A percentile compares a stretch with the other conserved stretches of the same genome.
Evolutionary conservation across 2,797 vertebrate genomes (phyloP).

Genomic region (Triplophysa yarkandensis): DNA sequence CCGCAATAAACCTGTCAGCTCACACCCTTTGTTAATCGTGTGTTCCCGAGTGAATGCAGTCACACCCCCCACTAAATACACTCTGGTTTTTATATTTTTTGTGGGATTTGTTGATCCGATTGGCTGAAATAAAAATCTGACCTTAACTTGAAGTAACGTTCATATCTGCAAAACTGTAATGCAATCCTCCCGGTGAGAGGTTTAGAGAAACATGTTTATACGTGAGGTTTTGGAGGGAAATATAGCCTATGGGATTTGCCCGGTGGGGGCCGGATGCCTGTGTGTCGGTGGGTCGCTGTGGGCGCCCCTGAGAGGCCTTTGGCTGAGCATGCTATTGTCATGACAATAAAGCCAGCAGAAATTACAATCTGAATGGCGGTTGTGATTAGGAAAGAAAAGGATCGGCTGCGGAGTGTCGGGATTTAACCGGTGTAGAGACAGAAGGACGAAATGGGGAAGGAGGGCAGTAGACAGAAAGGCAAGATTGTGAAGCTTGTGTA

Average conservation of each 20-base stretch:
- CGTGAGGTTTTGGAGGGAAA: conserved; percentile 47
- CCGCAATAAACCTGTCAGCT: conserved; percentile 31
- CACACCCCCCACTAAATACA: conserved; percentile 8
- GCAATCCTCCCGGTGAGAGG: background rate
- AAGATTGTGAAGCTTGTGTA: conserved; percentile 21
- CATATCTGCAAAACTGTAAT: background rate
- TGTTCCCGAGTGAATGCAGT: conserved; percentile 11
- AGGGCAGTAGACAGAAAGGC: conserved; percentile 44
- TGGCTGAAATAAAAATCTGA: background rate
- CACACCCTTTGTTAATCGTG: conserved; percentile 32
- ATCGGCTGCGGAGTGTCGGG: conserved; percentile 44
- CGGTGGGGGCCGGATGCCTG: conserved; percentile 39
- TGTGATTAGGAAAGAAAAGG: conserved; percentile 57
- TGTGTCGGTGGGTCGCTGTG: conserved; percentile 49
- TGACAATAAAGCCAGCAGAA: conserved; percentile 60
- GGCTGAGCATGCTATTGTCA: conserved; percentile 71
- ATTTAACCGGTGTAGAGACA: conserved; percentile 45
- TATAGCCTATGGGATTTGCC: conserved; percentile 34
- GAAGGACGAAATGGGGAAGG: conserved; percentile 52
- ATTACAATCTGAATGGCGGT: conserved; percentile 76
- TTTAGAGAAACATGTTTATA: conserved; percentile 24
- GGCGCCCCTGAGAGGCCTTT: conserved; percentile 55
- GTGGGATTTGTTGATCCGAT: too few relatives aligned
- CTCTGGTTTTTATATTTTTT: too few relatives aligned
- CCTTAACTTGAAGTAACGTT: background rate